Percentiles rank a stretch among this genome's conserved stretches.
These are phyloP conservation scores for Scaptomyza polygonia DNA, from an alignment of 2,888 invertebrate species.

Conservation along the genomic window DNA sequence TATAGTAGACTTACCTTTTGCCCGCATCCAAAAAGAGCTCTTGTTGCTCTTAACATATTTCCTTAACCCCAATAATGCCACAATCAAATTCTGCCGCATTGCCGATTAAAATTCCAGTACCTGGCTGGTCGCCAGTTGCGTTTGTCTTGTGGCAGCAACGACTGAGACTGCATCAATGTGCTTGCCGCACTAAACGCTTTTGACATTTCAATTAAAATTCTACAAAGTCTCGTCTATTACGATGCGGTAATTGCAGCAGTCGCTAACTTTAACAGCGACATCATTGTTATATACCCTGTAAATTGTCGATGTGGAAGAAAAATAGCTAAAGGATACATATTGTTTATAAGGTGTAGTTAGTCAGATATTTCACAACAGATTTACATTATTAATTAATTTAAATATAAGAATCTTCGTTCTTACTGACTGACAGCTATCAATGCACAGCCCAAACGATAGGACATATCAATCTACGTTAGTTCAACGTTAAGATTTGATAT, in stretches of 20 bases:
- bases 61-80: constrained; percentile 73
- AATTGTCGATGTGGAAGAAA: neutral
- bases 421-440: neutral
- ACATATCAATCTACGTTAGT: too few relatives aligned
- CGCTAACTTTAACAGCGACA: constrained; percentile 9
- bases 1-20: constrained; percentile 33
- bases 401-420: too few relatives aligned
- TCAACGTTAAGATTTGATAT: too few relatives aligned
- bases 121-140: constrained; percentile 54
- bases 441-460: too few relatives aligned
- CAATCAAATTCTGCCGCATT: constrained; percentile 75
- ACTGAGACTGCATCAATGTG: constrained; percentile 48
- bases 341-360: neutral
- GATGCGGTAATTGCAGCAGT: constrained; percentile 58
- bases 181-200: constrained; percentile 75
- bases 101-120: constrained; percentile 70
- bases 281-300: constrained; percentile 38
- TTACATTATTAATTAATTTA: too few relatives aligned
- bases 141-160: constrained; percentile 29
- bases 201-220: constrained; percentile 79
- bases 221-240: constrained; percentile 68
- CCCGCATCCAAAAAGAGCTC: constrained; percentile 10
- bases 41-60: constrained; percentile 71
- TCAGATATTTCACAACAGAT: too few relatives aligned
- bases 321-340: too few relatives aligned